Conservation (phyloP, 2,888 invertebrate genomes). For the Drosophila paramelanica region DNA sequence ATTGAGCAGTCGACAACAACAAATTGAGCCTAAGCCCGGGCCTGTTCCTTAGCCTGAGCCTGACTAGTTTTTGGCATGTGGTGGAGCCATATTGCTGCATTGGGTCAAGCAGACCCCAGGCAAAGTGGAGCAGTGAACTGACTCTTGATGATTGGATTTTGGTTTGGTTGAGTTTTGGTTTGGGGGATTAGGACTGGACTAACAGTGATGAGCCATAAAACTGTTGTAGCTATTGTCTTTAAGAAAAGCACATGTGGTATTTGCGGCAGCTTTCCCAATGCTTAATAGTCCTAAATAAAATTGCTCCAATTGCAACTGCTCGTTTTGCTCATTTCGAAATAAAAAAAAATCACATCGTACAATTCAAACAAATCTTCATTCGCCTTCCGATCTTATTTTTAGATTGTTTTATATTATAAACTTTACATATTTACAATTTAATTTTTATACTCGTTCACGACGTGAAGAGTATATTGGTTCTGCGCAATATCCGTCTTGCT, state of each 20-base stretch:
- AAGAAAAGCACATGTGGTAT: conserved; percentile 41
- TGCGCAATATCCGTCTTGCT: too few relatives aligned
- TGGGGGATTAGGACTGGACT: conserved; percentile 31
- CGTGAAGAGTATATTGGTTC: too few relatives aligned
- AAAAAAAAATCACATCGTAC: neutral
- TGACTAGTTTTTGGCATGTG: conserved; percentile 6
- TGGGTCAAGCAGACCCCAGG: conserved; percentile 28
- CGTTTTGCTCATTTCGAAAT: too few relatives aligned
- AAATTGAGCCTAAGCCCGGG: conserved; percentile 15
- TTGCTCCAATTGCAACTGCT: conserved; percentile 6
- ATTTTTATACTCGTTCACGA: too few relatives aligned
- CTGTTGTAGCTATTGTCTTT: conserved; percentile 57
- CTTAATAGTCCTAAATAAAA: conserved; percentile 20
- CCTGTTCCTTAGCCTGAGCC: neutral
- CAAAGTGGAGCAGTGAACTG: conserved; percentile 61
- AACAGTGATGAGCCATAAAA: conserved; percentile 68
- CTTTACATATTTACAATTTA: too few relatives aligned
- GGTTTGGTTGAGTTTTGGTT: conserved; percentile 8
- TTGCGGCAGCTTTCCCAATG: conserved; percentile 18
- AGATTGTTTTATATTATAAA: too few relatives aligned
- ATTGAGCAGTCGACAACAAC: conserved; percentile 63
- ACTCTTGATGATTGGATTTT: conserved; percentile 60
- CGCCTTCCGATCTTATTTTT: too few relatives aligned
- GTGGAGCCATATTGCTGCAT: conserved; percentile 8
- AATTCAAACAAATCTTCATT: neutral